Conservation (phyloP, 2,797 vertebrate genomes). For the Megaceryle alcyon region DNA sequence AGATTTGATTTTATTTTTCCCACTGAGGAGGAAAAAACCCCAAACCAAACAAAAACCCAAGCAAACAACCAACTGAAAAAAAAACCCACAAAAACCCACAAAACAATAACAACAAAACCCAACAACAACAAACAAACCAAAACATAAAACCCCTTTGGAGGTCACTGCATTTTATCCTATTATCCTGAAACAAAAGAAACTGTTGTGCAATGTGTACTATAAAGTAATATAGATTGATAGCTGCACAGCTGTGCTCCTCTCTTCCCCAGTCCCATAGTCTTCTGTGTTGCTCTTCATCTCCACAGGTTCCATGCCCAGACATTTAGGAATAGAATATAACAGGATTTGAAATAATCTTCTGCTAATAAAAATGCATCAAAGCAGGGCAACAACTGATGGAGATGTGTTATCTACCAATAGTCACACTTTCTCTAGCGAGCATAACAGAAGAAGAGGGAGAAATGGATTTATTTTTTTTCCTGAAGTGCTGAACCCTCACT, state of each 20-base stretch:
- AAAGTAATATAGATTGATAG: neutral
- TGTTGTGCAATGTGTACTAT: neutral
- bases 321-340: neutral
- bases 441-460: neutral
- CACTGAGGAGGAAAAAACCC: neutral
- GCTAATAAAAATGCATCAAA: neutral
- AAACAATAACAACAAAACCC: too few species aligned
- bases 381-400: neutral
- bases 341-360: neutral
- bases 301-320: neutral
- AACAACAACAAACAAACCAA: neutral
- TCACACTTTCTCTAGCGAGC: neutral
- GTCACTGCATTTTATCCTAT: neutral
- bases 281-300: neutral
- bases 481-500: neutral
- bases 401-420: neutral
- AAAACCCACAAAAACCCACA: too few species aligned
- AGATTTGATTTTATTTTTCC: too few species aligned
- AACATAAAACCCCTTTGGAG: neutral
- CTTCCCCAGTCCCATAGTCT: neutral
- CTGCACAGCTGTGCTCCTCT: neutral
- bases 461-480: too few species aligned
- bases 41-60: too few species aligned
- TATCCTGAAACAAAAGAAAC: neutral
- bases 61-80: too few species aligned